These are phyloP conservation scores for Ornithoptera alexandrae DNA, from an alignment of 2,888 invertebrate species.

Conservation along the genomic window DNA sequence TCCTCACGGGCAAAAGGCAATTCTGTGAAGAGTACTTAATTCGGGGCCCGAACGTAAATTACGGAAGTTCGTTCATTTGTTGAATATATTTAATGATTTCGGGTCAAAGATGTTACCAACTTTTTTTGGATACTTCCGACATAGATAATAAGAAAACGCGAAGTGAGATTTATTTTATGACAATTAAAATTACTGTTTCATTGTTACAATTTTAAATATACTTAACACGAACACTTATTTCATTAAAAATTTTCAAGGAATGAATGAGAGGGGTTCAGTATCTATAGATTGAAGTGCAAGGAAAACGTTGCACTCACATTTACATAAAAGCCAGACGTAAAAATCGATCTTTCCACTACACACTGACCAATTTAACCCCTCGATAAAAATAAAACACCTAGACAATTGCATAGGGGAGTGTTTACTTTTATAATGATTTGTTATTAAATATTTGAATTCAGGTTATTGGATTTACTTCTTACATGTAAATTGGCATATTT, in stretches of 20 bases:
- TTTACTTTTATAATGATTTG: not conserved
- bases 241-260: not conserved
- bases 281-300: not conserved
- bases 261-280: not conserved
- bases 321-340: not conserved
- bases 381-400: not conserved
- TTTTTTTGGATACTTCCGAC: not conserved
- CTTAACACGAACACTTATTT: not conserved
- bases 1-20: slow-evolving; percentile 19
- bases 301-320: not conserved
- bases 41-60: slow-evolving; percentile 21
- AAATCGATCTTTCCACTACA: not conserved
- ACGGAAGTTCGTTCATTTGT: slow-evolving; percentile 24
- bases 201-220: not conserved
- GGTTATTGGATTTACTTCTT: no score
- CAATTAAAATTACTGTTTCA: not conserved
- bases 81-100: slow-evolving; percentile 21
- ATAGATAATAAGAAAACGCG: not conserved
- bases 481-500: no score
- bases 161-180: not conserved
- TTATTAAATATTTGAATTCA: no score
- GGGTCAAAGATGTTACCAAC: slow-evolving; percentile 7
- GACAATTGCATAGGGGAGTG: not conserved
- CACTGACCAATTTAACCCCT: no score
- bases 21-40: slow-evolving; percentile 15